A percentile compares a stretch with the other conserved stretches of the same genome.
These are phyloP conservation scores for Chaenodraco wilsoni DNA, from an alignment of 2,797 vertebrate species.

Conservation along the genomic window DNA sequence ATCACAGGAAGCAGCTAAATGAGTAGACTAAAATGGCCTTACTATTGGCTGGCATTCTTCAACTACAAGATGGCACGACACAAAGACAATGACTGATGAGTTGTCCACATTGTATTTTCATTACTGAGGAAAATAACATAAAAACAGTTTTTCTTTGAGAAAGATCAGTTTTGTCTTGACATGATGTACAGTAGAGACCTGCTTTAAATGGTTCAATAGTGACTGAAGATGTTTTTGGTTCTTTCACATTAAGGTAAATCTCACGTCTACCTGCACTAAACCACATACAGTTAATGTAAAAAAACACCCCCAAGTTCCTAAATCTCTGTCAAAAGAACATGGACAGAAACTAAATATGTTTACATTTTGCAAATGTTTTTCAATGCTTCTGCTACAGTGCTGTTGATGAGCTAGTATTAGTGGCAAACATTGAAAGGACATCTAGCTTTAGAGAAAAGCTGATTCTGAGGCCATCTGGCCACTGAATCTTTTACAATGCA, in stretches of 20 bases:
- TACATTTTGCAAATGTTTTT: conserved; percentile 30
- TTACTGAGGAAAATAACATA: not conserved
- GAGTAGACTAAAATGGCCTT: conserved; percentile 20
- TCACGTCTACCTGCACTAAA: not conserved
- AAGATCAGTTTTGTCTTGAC: conserved; percentile 2
- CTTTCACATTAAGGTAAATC: not conserved
- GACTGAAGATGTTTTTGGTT: not conserved
- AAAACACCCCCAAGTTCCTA: not conserved
- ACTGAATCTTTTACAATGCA: conserved; percentile 78
- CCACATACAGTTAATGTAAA: not conserved
- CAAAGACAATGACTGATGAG: not conserved
- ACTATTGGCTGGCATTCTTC: not conserved
- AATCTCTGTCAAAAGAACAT: conserved; percentile 7
- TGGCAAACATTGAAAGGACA: conserved; percentile 48
- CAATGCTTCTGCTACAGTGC: conserved; percentile 6
- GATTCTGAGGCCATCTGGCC: conserved; percentile 77
- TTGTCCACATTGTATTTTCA: not conserved
- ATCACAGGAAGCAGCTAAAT: conserved; percentile 23
- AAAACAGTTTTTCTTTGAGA: not conserved
- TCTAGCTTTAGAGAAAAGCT: conserved; percentile 67
- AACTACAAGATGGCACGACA: not conserved
- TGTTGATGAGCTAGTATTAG: conserved; percentile 30
- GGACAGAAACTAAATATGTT: conserved; percentile 12
- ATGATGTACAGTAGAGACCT: not conserved
- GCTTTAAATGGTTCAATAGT: not conserved